phyloP scores from a whole-genome alignment of 2,113 vertebrate genomes.

The Electrona antarctica region DNA sequence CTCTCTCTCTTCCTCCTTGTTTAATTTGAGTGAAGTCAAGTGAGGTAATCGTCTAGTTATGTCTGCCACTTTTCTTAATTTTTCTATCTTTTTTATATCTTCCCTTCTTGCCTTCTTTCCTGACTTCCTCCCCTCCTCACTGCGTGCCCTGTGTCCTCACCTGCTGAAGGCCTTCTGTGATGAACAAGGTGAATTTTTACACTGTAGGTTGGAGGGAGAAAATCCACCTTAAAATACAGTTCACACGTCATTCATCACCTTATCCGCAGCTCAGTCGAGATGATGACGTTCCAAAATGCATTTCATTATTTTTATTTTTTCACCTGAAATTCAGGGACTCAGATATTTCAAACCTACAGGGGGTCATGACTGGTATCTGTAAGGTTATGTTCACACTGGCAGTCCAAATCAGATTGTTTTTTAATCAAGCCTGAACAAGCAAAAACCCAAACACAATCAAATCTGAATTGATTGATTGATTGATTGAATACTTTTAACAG shows the following conservation, averaged over 20 bases:
- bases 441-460: too few species aligned
- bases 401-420: too few species aligned
- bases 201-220: constrained; percentile 4
- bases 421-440: too few species aligned
- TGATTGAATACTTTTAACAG: too few species aligned
- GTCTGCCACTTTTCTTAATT: constrained; percentile 69
- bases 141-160: constrained; percentile 56
- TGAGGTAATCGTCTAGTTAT: constrained; percentile 55
- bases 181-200: constrained; percentile 28
- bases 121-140: constrained; percentile 35
- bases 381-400: too few species aligned
- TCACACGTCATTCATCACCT: background rate
- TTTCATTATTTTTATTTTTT: too few species aligned
- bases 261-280: background rate
- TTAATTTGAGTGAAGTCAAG: constrained; percentile 28
- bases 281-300: too few species aligned
- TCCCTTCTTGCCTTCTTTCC: background rate
- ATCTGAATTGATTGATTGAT: too few species aligned
- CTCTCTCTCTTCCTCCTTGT: too few species aligned
- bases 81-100: constrained; percentile 44
- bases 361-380: too few species aligned
- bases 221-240: constrained; percentile 18
- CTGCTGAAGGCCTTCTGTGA: constrained; percentile 59
- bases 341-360: too few species aligned
- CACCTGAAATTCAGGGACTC: too few species aligned